Percentiles rank a stretch among this genome's conserved stretches.
Evolutionary conservation across 2,888 invertebrate genomes (phyloP).

Genomic region (Eulithis prunata): DNA sequence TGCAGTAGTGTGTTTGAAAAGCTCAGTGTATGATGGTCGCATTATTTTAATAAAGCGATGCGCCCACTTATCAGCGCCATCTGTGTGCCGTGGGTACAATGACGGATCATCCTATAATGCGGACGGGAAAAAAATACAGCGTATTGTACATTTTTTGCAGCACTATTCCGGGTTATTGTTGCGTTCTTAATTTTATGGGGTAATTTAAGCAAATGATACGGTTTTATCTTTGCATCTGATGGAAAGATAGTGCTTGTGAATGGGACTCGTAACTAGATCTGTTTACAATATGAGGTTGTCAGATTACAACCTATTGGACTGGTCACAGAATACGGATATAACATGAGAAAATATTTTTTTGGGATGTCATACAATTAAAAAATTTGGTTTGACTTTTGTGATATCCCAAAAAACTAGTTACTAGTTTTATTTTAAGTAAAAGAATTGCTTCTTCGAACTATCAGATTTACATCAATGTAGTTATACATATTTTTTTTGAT

Average conservation of each 20-base stretch:
- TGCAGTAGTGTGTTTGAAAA: slow-evolving; percentile 34
- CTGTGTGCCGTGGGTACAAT: slow-evolving; percentile 73
- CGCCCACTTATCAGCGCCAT: slow-evolving; percentile 77
- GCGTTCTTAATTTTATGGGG: slow-evolving; percentile 78
- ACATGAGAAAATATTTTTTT: neutral
- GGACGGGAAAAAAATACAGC: slow-evolving; percentile 66
- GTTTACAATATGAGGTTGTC: slow-evolving; percentile 40
- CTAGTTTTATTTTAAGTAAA: too few species aligned
- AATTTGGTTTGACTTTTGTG: neutral
- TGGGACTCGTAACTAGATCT: slow-evolving; percentile 46
- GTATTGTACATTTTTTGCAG: slow-evolving; percentile 62
- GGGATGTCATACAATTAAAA: neutral
- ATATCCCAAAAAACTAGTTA: too few species aligned
- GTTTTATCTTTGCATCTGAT: slow-evolving; percentile 75
- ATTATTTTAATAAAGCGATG: slow-evolving; percentile 77
- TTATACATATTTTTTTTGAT: too few species aligned
- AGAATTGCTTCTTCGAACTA: too few species aligned
- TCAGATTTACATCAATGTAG: too few species aligned
- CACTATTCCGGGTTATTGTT: slow-evolving; percentile 75
- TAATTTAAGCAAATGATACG: slow-evolving; percentile 84
- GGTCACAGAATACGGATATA: too few species aligned
- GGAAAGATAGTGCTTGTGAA: slow-evolving; percentile 55
- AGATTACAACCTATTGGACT: slow-evolving; percentile 16
- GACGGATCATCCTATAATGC: slow-evolving; percentile 82
- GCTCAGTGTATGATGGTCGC: slow-evolving; percentile 59